Evolutionary conservation across 2,113 vertebrate genomes (phyloP).

Genomic region (Catharus minimus): DNA sequence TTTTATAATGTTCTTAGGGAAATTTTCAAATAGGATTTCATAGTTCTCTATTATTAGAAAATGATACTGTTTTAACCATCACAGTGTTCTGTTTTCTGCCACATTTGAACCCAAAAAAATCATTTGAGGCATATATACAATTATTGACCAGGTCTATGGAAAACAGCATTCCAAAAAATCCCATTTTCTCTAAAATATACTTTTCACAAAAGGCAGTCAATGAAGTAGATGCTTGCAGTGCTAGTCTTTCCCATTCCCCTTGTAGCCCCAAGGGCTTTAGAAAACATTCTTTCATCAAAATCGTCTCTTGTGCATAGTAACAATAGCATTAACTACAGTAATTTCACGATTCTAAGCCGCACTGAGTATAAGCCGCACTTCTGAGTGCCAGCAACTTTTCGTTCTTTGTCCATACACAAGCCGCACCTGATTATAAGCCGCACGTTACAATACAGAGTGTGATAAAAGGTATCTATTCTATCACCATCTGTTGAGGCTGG

Average conservation of each 20-base stretch:
- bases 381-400: too few relatives aligned
- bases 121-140: neutral
- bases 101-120: neutral
- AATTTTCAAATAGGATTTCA: neutral
- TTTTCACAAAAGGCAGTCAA: neutral
- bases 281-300: neutral
- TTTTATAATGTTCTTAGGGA: neutral
- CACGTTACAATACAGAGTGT: too few relatives aligned
- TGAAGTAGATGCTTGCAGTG: neutral
- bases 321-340: neutral
- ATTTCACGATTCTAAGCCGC: too few relatives aligned
- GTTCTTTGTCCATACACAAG: too few relatives aligned
- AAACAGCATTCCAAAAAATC: neutral
- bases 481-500: too few relatives aligned
- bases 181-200: neutral
- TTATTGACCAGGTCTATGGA: neutral
- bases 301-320: neutral
- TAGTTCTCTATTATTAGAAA: neutral
- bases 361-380: too few relatives aligned
- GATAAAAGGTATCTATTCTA: too few relatives aligned
- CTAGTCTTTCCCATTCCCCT: neutral
- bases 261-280: neutral
- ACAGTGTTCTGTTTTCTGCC: neutral
- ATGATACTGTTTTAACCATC: neutral
- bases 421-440: too few relatives aligned